Evolutionary conservation across 1,140 invertebrate genomes (phyloP).

Genomic region (Artemia franciscana): DNA sequence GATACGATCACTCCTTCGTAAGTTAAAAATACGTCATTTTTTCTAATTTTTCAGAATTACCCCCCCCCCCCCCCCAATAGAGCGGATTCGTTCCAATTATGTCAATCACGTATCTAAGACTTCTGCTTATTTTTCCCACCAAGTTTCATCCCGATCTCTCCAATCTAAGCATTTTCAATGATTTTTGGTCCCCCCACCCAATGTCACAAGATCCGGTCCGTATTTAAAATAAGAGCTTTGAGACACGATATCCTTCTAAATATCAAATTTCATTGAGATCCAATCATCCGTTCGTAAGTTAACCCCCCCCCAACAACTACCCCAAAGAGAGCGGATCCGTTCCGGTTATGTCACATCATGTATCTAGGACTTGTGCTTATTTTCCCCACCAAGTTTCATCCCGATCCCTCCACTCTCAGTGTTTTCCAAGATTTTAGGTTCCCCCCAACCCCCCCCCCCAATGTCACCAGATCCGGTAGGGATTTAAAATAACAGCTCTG

Average conservation of each 20-base stretch:
- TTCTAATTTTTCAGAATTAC: neutral
- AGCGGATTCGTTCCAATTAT: neutral
- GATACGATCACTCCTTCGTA: too few relatives aligned
- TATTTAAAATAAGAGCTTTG: neutral
- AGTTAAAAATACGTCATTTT: too few relatives aligned
- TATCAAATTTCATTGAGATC: neutral
- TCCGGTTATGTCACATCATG: too few relatives aligned
- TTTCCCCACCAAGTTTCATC: too few relatives aligned
- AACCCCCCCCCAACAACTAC: neutral
- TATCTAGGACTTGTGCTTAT: too few relatives aligned
- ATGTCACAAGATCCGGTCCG: neutral
- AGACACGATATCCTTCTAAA: neutral
- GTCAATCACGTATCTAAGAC: neutral
- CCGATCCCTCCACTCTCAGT: too few relatives aligned
- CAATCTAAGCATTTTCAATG: neutral
- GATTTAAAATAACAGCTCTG: too few relatives aligned
- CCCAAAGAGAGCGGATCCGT: neutral
- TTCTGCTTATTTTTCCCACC: neutral
- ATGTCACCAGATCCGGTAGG: too few relatives aligned
- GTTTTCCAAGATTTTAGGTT: too few relatives aligned
- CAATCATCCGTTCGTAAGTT: neutral
- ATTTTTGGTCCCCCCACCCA: neutral
- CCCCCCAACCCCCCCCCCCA: too few relatives aligned
- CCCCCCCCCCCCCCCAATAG: neutral
- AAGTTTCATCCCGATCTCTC: neutral